Conservation (phyloP, 2,888 invertebrate genomes). For the Amiota mariae region DNA sequence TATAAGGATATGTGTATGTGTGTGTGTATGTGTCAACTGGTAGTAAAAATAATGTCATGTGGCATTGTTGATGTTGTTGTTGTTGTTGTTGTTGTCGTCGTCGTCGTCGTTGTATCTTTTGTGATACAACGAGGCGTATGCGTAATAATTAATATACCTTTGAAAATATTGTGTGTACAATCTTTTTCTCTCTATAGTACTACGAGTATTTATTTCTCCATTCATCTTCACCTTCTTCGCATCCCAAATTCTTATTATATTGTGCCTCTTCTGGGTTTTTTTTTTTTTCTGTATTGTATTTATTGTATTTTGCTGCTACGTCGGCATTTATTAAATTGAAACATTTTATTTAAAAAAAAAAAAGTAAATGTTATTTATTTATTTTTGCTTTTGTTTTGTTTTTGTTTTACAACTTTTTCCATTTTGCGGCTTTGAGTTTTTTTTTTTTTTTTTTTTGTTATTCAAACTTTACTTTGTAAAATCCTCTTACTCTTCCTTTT, state of each 20-base stretch:
- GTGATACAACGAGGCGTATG: conserved; percentile 67
- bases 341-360: conserved; percentile 19
- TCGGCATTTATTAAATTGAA: conserved; percentile 26
- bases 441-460: neutral
- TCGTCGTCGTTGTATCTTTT: conserved; percentile 46
- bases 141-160: conserved; percentile 69
- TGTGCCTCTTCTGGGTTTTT: neutral
- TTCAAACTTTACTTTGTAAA: no score
- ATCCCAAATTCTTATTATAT: neutral
- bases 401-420: neutral
- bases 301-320: neutral
- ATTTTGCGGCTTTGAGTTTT: neutral
- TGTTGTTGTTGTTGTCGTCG: no score
- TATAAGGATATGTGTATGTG: conserved; percentile 18
- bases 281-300: neutral
- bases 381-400: neutral
- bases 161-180: neutral
- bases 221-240: no score
- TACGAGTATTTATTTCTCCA: no score
- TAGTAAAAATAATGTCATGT: conserved; percentile 6
- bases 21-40: conserved; percentile 34
- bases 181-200: no score
- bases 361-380: neutral
- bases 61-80: no score
- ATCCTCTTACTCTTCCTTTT: no score